Evolutionary conservation across 2,888 invertebrate species (phyloP), one percentile per base, ranked within the genome.

Genomic region (Ectemnius continuus): DNA sequence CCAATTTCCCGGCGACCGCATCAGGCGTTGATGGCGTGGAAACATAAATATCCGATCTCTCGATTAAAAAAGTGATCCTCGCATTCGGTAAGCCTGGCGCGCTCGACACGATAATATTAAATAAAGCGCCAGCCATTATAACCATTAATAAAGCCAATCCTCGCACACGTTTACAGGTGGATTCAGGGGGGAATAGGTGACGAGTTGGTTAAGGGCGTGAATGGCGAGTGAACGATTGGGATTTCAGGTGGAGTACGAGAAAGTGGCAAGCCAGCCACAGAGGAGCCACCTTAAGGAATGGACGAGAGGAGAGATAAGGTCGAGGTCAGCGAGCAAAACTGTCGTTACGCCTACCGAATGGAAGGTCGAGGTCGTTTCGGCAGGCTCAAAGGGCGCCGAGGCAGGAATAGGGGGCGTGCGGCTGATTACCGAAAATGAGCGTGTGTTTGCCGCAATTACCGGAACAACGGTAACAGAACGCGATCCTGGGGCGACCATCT

Each of bases 371-470:
- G 80, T 78, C 84, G 84, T 86, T 82, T 82, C 75, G 75, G 71
- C 73, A 84, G 78, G 81, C 84, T 88, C 88, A 88, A 88, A 88
- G 86, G 86, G 84, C 75, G 76, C 88, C 88, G 88, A 85, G 76
- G 46, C 26, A 69, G 70, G 76, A 73, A 72, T 70, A 52, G 76
- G 70, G 82, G 84, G 78, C 79, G 82, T 81, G 73, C 78, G 65
- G 80, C 78, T 87, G 86, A 88, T 88, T 88, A 87, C 85, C 85
- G 74, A 88, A 88, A 88, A 87, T 87, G 85, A 86, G 76, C 82
- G 79, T 84, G 86, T 86, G 89, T 89, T 88, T 86, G 88, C 85
- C 86, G 85, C 87, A 89, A 89, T 90, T 90, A 89, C 87, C 84
- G 85, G 86, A 87, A 88, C 86, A 89, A 88, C 88, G 88, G 87